Evolutionary conservation across 2,797 vertebrate species (phyloP), one percentile per base, ranked within the genome.

Genomic region (Brachymystax lenok): DNA sequence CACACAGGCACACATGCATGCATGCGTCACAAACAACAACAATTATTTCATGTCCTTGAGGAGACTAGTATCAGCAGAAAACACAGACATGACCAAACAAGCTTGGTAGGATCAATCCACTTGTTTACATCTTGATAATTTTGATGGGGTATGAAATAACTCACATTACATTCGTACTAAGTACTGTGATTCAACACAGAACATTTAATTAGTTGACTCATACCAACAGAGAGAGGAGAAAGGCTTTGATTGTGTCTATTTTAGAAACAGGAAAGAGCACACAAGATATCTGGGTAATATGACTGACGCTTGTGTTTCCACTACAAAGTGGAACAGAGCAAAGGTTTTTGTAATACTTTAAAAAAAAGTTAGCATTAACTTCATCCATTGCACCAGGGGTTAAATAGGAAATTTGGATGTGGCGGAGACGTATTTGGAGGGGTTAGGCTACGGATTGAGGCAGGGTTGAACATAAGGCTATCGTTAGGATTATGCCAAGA

Each of bases 11-110:
- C 66, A 5, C 28, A 28, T 5, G 12, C 27, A 68, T 4, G 17
- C 4, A 30, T 3, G 19, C 21, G 2, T n/a, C 17, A 4, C 71
- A 73, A 21, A 73, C 71, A 73, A 33, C 28, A 40, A 59, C 28
- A 73, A 33, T n/a, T 5, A n/a, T 74, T 64, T 35, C 13, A 33
- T 40, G 5, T 46, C 35, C 73, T 74, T 35, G 54, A 71, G 21
- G 21, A 71, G 50, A 28, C n/a, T 27, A 17, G 69, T 5, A 74
- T 74, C 56, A 74, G 73, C 73, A 74, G 73, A 74, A 73, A 73
- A 59, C 13, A 73, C 24, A 56, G 10, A 73, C 10, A 35, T 8
- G 2, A 21, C 40, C 40, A 40, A 12, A 17, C 12, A 67, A 28
- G 27, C 64, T 27, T 40, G n/a, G 51, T 6, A 59, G n/a, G 5